phyloP scores from a whole-genome alignment of 2,888 invertebrate species.

The Peribatodes rhomboidaria region DNA sequence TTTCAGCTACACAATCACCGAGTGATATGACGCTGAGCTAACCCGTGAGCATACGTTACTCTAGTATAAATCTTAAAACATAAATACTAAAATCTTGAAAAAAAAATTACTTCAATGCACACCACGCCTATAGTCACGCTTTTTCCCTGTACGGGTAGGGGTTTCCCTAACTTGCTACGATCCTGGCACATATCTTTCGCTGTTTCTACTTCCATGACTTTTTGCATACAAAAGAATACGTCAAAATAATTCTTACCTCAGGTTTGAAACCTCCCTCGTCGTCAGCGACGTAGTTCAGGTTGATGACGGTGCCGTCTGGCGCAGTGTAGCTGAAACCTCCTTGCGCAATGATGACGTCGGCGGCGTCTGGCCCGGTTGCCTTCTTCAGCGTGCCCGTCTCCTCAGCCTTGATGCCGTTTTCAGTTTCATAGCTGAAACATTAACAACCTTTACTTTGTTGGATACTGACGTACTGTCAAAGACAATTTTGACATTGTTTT shows the following conservation, averaged over 20 bases:
- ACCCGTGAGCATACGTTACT: too few species aligned
- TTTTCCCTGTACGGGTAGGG: too few species aligned
- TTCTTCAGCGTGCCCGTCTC: slow-evolving; percentile 92
- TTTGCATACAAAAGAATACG: too few species aligned
- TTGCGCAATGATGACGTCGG: slow-evolving; percentile 89
- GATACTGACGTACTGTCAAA: not conserved
- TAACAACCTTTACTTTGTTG: not conserved
- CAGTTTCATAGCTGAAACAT: slow-evolving; percentile 90
- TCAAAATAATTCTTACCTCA: slow-evolving; percentile 61
- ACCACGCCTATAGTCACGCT: too few species aligned
- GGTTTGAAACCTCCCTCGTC: slow-evolving; percentile 89
- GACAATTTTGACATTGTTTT: not conserved
- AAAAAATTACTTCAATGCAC: too few species aligned
- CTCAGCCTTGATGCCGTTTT: slow-evolving; percentile 93
- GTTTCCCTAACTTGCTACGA: too few species aligned
- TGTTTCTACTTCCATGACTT: too few species aligned
- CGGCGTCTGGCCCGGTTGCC: slow-evolving; percentile 88
- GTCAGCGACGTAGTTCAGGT: slow-evolving; percentile 90
- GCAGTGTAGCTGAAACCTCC: slow-evolving; percentile 90
- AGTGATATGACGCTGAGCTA: too few species aligned
- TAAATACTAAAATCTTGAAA: too few species aligned
- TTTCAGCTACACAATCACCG: too few species aligned
- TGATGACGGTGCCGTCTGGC: slow-evolving; percentile 90
- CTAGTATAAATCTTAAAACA: too few species aligned
- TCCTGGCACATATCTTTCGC: too few species aligned